Base-by-base conservation (phyloP, 2,113 vertebrate species). In the Orientallactaga bullata region DNA sequence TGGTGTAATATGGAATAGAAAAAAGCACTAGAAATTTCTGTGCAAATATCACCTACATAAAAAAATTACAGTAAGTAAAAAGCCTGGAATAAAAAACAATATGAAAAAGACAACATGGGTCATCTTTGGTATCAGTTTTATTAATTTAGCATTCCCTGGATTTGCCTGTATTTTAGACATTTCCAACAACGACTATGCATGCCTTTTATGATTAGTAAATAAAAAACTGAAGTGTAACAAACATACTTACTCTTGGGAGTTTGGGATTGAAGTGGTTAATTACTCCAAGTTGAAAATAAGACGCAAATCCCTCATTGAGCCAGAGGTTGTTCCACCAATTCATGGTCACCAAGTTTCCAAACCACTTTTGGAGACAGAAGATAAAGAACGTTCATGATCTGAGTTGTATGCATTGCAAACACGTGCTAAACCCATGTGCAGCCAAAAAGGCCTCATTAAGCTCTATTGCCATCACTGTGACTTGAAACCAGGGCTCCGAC, bases 261-360 rank as follows among this genome's bases (percentile, higher is more conserved):
- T 89, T 94, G 51, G 97, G 96, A 42, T 98, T 96, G 65, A 98
- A 89, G 90, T 96, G 93, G 39, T 92, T 83, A 85, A 95, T 92
- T 79, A 98, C 87, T 68, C 96, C 58, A 88, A 97, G 92, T 80
- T 98, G 98, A 93, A 98, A 97, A 72, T 98, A 98, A 95, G 98
- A 97, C 35, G 98, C 96, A 93, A 99, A 97, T 55, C 98, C 98
- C 88, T 99, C 98, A 0, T 98, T 99, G 92, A 99, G 98, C 98
- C 98, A 99, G n/a, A 99, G 65, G 84, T 98, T 97, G 68, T 98
- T 99, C 98, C 98, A 99, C 98, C 98, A 99, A 24, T 93, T 97
- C 98, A 98, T 98, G n/a, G 98, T 99, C 89, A 98, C 98, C 88
- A 99, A 96, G 97, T 99, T 98, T 98, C 98, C 98, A 98, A 99